Conservation (phyloP, 2,797 vertebrate genomes). For the Schizothorax lantsangensis region DNA sequence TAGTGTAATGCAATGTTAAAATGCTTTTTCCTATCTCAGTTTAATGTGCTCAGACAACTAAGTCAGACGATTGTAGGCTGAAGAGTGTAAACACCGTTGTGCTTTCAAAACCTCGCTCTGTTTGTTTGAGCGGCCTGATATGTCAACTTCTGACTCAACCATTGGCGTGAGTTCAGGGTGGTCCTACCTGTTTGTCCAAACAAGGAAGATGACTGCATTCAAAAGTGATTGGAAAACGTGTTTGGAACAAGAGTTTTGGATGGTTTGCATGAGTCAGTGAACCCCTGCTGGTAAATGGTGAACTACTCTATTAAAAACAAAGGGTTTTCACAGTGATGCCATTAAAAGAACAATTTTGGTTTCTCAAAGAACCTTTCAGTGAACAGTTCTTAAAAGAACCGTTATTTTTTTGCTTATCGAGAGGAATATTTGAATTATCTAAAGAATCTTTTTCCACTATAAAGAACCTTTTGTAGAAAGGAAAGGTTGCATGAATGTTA, state of each 20-base stretch:
- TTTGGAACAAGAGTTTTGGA: not conserved
- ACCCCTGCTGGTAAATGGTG: not conserved
- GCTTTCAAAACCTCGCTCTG: not conserved
- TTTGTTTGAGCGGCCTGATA: not conserved
- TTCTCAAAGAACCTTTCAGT: not conserved
- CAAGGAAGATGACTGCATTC: not conserved
- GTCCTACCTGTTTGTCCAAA: not conserved
- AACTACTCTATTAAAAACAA: not conserved
- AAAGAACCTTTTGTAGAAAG: not conserved
- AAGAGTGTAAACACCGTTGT: not conserved
- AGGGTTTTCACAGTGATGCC: not conserved
- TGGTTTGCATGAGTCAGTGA: not conserved
- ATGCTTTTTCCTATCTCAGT: not conserved
- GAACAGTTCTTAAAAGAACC: not conserved
- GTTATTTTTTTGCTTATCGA: not conserved
- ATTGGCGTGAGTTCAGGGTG: not conserved
- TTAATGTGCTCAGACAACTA: not conserved
- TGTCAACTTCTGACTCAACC: conserved; percentile 1
- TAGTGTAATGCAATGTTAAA: not conserved
- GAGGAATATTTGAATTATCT: not conserved
- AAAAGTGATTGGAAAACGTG: not conserved
- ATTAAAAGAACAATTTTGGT: not conserved
- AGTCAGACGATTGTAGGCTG: not conserved
- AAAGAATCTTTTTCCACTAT: not conserved
- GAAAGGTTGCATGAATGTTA: not conserved